Percentiles rank a stretch among this genome's conserved stretches.
phyloP scores from a whole-genome alignment of 2,888 invertebrate species.

The Abrostola triplasia region DNA sequence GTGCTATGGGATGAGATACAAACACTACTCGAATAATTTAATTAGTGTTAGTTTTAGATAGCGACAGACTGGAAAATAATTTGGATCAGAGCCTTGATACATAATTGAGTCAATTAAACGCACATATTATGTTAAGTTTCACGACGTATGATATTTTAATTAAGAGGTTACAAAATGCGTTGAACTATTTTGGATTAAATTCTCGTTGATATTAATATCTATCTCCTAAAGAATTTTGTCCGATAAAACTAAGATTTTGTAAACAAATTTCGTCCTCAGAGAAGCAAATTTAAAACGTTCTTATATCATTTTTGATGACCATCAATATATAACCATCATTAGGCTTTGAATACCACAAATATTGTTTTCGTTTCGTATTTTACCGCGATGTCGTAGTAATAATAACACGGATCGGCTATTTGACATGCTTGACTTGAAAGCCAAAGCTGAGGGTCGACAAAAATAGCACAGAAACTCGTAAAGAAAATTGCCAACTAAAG shows the following conservation, averaged over 20 bases:
- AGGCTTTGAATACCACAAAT: background rate
- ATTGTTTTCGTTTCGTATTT: constrained; percentile 14
- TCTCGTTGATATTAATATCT: no score
- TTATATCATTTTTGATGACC: background rate
- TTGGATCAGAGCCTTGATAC: background rate
- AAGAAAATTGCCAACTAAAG: constrained; percentile 52
- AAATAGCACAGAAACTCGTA: constrained; percentile 35
- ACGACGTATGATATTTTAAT: no score
- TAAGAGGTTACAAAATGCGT: no score
- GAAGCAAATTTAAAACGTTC: background rate
- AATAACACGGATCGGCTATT: constrained; percentile 30
- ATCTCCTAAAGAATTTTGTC: no score
- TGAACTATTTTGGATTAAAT: no score
- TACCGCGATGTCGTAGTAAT: constrained; percentile 13
- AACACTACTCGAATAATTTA: constrained; percentile 5
- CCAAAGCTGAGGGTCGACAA: constrained; percentile 23
- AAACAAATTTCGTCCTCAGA: no score
- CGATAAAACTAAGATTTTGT: no score
- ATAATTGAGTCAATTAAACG: constrained; percentile 18
- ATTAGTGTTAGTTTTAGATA: constrained; percentile 5
- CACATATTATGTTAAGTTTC: background rate
- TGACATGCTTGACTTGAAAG: constrained; percentile 28
- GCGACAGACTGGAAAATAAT: constrained; percentile 13
- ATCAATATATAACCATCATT: background rate
- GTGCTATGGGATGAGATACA: constrained; percentile 4